Base-by-base conservation (phyloP, 2,797 vertebrate species). In the Trachurus trachurus region DNA sequence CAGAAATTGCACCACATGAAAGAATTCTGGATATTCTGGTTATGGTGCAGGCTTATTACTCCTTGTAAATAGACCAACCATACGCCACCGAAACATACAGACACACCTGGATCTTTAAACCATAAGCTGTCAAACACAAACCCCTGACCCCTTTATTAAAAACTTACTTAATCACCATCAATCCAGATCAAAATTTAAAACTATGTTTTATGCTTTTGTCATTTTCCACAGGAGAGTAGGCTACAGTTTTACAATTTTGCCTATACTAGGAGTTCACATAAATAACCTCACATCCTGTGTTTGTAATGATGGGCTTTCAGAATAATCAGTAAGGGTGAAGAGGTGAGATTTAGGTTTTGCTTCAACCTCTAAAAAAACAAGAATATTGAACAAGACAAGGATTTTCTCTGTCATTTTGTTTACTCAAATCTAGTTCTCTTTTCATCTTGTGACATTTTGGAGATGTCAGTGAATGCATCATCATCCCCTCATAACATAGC, bases 1-100 rank as follows among this genome's bases (percentile, higher is more conserved):
- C 42, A 34, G 7, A 58, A 53, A 58, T 59, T 71, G 59, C 60
- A 71, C 65, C 66, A 68, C 42, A 67, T 50, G 52, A 73, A 73
- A 72, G 45, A 66, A 57, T 50, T 66, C 13, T 58, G 47, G 3
- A 26, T 39, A 49, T 71, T 77, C 42, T 59, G 50, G 17, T 42
- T 10, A 34, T 67, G 17, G 21, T 17, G 1, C 53, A 63, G 40
- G n/a, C 22, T 63, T 22, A 56, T 63, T 22, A 56, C 17, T 44
- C 19, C 34, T 37, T 37, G 6, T 37, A 37, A 37, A 37, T 37
- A 37, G 34, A 37, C 7, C 34, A 37, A 37, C 7, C 34, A 4
- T 6, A 6, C 31, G 5, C 5, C 31, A 34, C 31, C 31, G 6
- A 5, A 37, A 37, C 34, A 37, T 37, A 9, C 7, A 37, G 34